Percentiles rank a stretch among this genome's conserved stretches.
These are phyloP conservation scores for Arvicanthis niloticus DNA, from an alignment of 2,113 vertebrate genomes.

Conservation along the genomic window DNA sequence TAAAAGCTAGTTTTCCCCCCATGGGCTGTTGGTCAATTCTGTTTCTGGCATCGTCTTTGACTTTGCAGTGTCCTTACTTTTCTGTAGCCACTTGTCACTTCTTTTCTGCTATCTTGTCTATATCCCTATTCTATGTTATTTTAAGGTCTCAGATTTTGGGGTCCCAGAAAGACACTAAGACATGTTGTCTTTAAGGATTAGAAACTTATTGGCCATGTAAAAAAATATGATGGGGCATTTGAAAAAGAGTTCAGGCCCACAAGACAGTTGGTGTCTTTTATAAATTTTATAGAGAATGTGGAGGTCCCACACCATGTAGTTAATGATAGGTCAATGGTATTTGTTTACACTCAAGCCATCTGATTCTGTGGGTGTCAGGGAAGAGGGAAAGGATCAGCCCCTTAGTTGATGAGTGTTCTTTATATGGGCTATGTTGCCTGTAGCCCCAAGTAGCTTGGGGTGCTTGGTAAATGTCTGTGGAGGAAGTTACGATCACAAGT, in stretches of 20 bases:
- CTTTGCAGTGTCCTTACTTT: not conserved
- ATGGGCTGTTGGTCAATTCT: not conserved
- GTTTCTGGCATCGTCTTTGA: not conserved
- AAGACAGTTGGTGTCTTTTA: not conserved
- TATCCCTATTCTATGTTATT: not conserved
- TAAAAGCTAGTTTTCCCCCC: not conserved
- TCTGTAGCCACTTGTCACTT: not conserved
- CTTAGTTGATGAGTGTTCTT: not conserved
- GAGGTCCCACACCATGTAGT: no score
- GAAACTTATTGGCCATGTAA: no score
- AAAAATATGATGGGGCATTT: not conserved
- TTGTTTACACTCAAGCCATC: no score
- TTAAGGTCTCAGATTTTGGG: not conserved
- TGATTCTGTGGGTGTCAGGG: not conserved
- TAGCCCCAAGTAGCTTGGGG: not conserved
- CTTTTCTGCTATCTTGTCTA: not conserved
- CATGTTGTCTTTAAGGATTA: not conserved
- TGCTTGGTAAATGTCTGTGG: not conserved
- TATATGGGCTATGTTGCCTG: not conserved
- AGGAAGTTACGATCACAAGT: not conserved
- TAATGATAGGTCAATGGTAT: no score
- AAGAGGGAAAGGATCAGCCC: not conserved
- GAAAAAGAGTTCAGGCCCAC: not conserved
- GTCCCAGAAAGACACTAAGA: not conserved
- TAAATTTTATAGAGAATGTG: not conserved